Evolutionary conservation across 1,140 invertebrate species (phyloP), one percentile per base, ranked within the genome.

Genomic region (Telenomus remus): DNA sequence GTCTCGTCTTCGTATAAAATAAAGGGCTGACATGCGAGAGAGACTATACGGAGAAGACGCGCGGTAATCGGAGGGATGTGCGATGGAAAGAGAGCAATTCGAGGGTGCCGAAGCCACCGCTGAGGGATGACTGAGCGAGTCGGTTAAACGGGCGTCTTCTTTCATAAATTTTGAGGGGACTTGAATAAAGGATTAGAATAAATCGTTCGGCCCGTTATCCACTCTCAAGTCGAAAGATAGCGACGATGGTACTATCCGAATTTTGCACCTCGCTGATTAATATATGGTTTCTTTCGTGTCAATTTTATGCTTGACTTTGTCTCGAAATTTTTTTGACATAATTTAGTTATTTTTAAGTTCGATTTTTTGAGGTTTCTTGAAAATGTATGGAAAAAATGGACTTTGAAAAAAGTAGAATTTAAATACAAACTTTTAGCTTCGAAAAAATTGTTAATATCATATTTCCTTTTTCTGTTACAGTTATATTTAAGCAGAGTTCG

Each of bases 121-220:
- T 86, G 83, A 86, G 84, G 83, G 86, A 88, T 86, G 85, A 87
- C 84, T 85, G 85, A 87, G 81, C 85, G 85, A 87, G 85, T 88
- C 82, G 85, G 85, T 87, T 88, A 86, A 87, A 84, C 84, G 84
- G 81, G 81, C 84, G 84, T 85, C 85, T 87, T 87, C 85, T 87
- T 88, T 88, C 87, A 88, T 88, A 88, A 88, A 88, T 88, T 87
- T 86, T 82, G 79, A 85, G 82, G 81, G 83, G 82, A 64, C 78
- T 78, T 56, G 82, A 82, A 87, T 87, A 87, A 86, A 84, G 84
- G 81, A 87, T 86, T 85, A 82, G 81, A 82, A 88, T 87, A 87
- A 87, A 88, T 88, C 82, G 85, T 81, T 86, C 79, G 81, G 77
- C 78, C 81, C 80, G 85, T 87, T 87, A 86, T 87, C 85, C 84